Percentiles rank a stretch among this genome's conserved stretches.
Evolutionary conservation across 2,113 vertebrate species (phyloP).

Genomic region (Micronycteris hirsuta): DNA sequence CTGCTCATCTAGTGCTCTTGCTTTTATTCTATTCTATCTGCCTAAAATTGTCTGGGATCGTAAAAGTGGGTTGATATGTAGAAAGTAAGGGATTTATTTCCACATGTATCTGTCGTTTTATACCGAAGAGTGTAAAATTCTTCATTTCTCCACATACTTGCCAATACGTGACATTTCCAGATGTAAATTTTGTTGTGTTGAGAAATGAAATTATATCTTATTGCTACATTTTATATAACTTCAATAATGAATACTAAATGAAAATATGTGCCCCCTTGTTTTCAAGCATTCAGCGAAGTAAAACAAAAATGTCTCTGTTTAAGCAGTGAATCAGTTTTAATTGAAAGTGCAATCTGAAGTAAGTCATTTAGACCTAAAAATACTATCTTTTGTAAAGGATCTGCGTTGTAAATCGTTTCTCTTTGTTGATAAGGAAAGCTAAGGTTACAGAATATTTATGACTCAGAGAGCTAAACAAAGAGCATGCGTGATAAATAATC

Average conservation of each 20-base stretch:
- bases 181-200: background rate
- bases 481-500: background rate
- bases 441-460: constrained; percentile 4
- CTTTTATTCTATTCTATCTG: background rate
- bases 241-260: background rate
- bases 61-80: background rate
- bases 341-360: background rate
- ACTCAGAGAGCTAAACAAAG: background rate
- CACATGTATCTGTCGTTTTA: background rate
- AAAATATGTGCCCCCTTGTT: background rate
- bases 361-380: background rate
- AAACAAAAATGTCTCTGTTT: background rate
- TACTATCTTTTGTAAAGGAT: background rate
- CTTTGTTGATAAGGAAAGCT: constrained; percentile 11
- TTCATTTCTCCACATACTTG: background rate
- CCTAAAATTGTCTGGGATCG: background rate
- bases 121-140: background rate
- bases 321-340: constrained; percentile 18
- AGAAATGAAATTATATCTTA: background rate
- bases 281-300: background rate
- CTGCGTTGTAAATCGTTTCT: background rate
- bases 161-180: background rate
- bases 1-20: background rate
- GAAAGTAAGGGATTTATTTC: background rate
- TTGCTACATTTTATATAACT: background rate